Base-by-base conservation (phyloP, 2,113 vertebrate genomes). In the Elachura formosa region DNA sequence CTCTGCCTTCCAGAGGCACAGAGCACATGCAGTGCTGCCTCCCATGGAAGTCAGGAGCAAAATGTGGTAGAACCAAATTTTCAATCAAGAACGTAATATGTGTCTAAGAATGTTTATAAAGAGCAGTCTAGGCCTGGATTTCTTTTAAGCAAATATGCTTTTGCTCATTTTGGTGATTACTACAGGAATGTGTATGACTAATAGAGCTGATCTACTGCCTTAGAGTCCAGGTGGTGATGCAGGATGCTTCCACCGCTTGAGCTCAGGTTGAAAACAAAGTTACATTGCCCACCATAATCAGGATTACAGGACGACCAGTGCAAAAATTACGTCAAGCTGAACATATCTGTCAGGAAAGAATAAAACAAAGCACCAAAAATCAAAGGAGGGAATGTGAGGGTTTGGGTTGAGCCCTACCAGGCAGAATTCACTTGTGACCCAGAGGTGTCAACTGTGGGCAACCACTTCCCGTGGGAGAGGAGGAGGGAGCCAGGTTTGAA, bases 331-430 rank as follows among this genome's bases (percentile, higher is more conserved):
- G 13, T 29, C 14, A 58, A 69, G 49, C 22, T 28, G 36, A 64
- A 45, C 22, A 1, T 31, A 48, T 54, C 55, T 58, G 67, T 34
- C 48, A 56, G 54, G 58, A 86, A 69, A 58, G 45, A 38, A 11
- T 68, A 29, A 52, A 56, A 9, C 14, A 36, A 52, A 4, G 20
- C 64, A 25, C 14, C 36, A 83, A n/a, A 83, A 86, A 67, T 24
- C 0, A 1, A 66, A 56, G 7, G 59, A 78, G 46, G 4, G 33
- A 45, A 13, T 0, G 1, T 34, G 55, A 2, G 2, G 51, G 11
- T 67, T 84, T 29, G 43, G 28, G 28, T 16, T 58, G 77, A 8
- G 31, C 59, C 34, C 25, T 74, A 10, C 56, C 22, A 46, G 40
- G 33, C 6, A 11, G 49, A 69, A 36, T n/a, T 33, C 1, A 3